phyloP scores from a whole-genome alignment of 2,113 vertebrate genomes.

The Irena cyanogastra region DNA sequence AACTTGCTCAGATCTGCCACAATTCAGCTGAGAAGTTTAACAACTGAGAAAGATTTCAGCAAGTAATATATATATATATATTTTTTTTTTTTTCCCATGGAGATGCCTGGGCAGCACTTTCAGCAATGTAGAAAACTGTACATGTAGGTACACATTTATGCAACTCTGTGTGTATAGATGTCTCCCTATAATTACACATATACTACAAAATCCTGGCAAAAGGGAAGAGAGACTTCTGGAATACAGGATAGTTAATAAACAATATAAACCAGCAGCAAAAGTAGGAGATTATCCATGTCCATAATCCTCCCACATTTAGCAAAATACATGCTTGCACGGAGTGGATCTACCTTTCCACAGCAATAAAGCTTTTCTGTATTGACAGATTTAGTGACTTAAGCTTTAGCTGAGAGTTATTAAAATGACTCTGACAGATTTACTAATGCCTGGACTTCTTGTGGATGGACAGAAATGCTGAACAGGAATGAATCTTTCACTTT shows the following conservation, averaged over 20 bases:
- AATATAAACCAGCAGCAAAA: not conserved
- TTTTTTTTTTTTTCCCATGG: not conserved
- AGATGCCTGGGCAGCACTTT: not conserved
- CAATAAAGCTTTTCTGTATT: constrained; percentile 33
- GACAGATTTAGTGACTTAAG: constrained; percentile 57
- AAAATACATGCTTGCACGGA: not conserved
- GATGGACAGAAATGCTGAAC: constrained; percentile 4
- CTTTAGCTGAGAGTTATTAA: constrained; percentile 56
- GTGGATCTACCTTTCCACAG: constrained; percentile 24
- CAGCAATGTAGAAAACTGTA: not conserved
- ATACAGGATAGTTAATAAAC: not conserved
- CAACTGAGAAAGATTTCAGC: not conserved
- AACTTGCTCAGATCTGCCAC: not conserved
- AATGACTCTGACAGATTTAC: constrained; percentile 58
- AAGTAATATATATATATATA: not conserved
- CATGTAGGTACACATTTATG: not conserved
- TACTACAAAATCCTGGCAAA: not conserved
- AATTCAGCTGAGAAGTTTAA: not conserved
- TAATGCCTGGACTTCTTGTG: not conserved
- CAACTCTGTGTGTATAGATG: not conserved
- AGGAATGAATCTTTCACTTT: not conserved
- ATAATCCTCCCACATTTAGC: not conserved
- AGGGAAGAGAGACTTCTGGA: not conserved
- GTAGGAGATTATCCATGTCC: not conserved
- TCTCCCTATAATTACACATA: not conserved